Percentiles rank a stretch among this genome's conserved stretches.
phyloP scores from a whole-genome alignment of 2,113 vertebrate genomes.

The Chionodraco myersi region DNA sequence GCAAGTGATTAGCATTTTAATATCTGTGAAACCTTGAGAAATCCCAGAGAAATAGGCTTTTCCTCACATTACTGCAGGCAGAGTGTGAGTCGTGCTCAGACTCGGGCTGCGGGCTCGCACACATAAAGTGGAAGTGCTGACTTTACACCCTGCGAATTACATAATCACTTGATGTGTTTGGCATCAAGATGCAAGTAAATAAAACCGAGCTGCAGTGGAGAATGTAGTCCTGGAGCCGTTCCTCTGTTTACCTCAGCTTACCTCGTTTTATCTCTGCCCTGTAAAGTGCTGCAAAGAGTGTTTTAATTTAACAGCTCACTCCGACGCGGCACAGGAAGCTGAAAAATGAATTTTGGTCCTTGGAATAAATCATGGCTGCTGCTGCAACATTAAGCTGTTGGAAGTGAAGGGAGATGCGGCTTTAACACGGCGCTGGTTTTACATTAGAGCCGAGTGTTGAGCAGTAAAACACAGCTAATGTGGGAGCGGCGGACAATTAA shows the following conservation, averaged over 20 bases:
- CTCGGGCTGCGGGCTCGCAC: not conserved
- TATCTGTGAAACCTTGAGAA: not conserved
- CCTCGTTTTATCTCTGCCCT: constrained; percentile 22
- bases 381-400: constrained; percentile 30
- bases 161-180: constrained; percentile 40
- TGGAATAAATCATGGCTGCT: constrained; percentile 34
- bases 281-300: constrained; percentile 28
- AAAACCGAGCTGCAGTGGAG: constrained; percentile 23
- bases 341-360: constrained; percentile 1
- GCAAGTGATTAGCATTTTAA: not conserved
- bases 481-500: constrained; percentile 47
- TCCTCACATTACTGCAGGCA: not conserved
- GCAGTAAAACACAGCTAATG: constrained; percentile 47
- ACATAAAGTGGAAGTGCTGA: constrained; percentile 35
- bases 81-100: constrained; percentile 1
- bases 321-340: constrained; percentile 4
- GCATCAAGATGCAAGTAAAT: constrained; percentile 27
- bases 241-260: constrained; percentile 14
- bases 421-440: constrained; percentile 24
- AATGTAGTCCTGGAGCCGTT: constrained; percentile 27
- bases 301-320: constrained; percentile 46
- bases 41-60: not conserved
- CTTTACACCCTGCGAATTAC: constrained; percentile 25
- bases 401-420: constrained; percentile 40
- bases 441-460: constrained; percentile 26